Percentiles rank a stretch among this genome's conserved stretches.
These are phyloP conservation scores for Bembecia ichneumoniformis DNA, from an alignment of 2,888 invertebrate genomes.

Conservation along the genomic window DNA sequence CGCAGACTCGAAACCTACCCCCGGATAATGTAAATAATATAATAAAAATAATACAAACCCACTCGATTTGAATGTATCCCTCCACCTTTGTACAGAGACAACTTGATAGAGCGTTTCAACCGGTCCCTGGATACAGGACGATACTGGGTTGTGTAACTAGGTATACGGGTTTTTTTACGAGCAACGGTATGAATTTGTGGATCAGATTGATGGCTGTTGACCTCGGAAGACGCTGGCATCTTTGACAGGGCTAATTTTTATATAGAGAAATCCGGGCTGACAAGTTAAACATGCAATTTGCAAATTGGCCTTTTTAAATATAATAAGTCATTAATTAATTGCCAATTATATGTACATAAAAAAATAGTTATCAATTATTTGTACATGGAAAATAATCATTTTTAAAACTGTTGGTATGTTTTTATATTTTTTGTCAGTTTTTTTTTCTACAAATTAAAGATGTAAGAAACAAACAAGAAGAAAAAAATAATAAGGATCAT, in stretches of 20 bases:
- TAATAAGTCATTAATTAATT: too few relatives aligned
- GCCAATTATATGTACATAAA: too few relatives aligned
- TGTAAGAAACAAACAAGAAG: too few relatives aligned
- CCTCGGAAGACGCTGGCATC: constrained; percentile 26
- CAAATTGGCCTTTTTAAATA: too few relatives aligned
- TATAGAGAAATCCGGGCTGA: neutral
- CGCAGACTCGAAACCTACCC: constrained; percentile 42
- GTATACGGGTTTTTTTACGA: constrained; percentile 26
- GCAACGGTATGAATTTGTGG: constrained; percentile 18
- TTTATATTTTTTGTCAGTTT: too few relatives aligned
- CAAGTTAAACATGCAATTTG: too few relatives aligned
- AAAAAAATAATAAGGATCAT: too few relatives aligned
- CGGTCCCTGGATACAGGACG: constrained; percentile 18
- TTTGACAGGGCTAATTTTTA: constrained; percentile 19
- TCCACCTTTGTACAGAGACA: constrained; percentile 17
- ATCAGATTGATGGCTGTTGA: constrained; percentile 23
- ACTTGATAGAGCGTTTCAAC: constrained; percentile 26
- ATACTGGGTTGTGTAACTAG: constrained; percentile 14
- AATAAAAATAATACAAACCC: constrained; percentile 61
- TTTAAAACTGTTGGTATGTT: too few relatives aligned
- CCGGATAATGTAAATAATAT: constrained; percentile 56
- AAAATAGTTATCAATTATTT: too few relatives aligned
- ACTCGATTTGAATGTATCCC: constrained; percentile 50
- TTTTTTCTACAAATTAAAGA: too few relatives aligned
- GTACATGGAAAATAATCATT: too few relatives aligned